Base-by-base conservation (phyloP, 2,113 vertebrate genomes). In the Nettapus auritus region DNA sequence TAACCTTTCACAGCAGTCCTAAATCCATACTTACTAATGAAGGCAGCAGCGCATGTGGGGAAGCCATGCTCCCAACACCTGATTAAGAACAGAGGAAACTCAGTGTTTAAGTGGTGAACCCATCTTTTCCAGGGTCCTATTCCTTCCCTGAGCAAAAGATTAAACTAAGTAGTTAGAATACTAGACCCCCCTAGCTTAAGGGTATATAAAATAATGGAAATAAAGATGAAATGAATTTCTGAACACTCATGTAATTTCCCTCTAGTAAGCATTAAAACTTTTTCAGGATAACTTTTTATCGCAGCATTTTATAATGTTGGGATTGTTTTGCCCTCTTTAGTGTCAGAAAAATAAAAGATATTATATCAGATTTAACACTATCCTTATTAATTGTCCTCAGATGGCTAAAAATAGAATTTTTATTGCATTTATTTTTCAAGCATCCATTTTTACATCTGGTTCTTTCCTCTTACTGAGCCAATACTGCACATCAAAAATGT, bases 1-100 rank as follows among this genome's bases (percentile, higher is more conserved):
- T 80, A 93, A 94, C 93, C 92, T 96, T 93, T 95, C 91, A 95
- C 81, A 98, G 96, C 92, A 96, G 63, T 81, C 93, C 71, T 78
- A 95, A 98, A 97, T 94, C 92, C 77, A 82, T 89, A 92, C 82
- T 89, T 85, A 79, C 88, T 97, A 97, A 97, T 71, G 91, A 96
- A 96, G 79, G 85, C n/a, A 86, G 82, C 11, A 2, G 85, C 29
- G 6, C 70, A 36, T 23, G 33, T 48, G 84, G 84, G 77, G 77
- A 77, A 74, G 94, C 23, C 44, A 79, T 63, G 64, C 53, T 93
- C 94, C 94, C 44, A 23, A 86, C 88, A 81, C 60, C 73, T 90
- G 76, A 82, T 82, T 55, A 76, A 25, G 38, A 62, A 74, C 11
- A 31, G 74, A 82, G 48, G 48, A 94, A 91, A 56, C 9, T 17